Base-by-base conservation (phyloP, 2,888 invertebrate genomes). In the Chrysina gloriosa region DNA sequence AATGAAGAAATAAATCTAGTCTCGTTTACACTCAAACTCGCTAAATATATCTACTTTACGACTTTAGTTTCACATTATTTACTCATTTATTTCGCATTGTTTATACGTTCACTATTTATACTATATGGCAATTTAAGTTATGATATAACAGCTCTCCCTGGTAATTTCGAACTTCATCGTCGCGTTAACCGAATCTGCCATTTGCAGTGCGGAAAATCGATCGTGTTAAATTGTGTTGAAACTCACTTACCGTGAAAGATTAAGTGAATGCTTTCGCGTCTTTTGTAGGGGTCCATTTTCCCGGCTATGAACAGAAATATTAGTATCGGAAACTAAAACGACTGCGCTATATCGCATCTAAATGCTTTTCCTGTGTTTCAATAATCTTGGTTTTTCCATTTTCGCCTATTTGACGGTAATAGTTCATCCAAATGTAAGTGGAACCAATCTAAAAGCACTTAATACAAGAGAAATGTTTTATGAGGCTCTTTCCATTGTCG, bases 211-310 rank as follows among this genome's bases (percentile, higher is more conserved):
- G 25, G 58, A 39, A 61, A 61, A 61, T 61, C 58, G 58, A 61
- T 61, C 36, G 42, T 27, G 58, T 42, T 61, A 61, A 61, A 61
- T 42, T 42, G 58, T 25, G 58, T 25, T 61, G 58, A 61, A 61
- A 61, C 58, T 45, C 58, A 61, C 58, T 61, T 61, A 42, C 42
- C 42, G 58, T 61, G 58, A 61, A 61, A 61, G 58, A 61, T 61
- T 61, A 61, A 61, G 42, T 36, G 45, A 61, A 27, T 25, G 14
- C 21, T 61, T 27, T 42, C 42, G 58, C 19, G 27, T 61, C 27
- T 42, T 61, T 25, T 42, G 36, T 56, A 61, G 42, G 16, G 58
- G 56, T 56, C 42, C 58, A 27, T 42, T 61, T 61, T 61, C 58
- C 14, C 25, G 14, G 42, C 29, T 29, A 61, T 61, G 58, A 61